These are phyloP conservation scores for Agonopterix arenella DNA, from an alignment of 2,888 invertebrate species.

Conservation along the genomic window DNA sequence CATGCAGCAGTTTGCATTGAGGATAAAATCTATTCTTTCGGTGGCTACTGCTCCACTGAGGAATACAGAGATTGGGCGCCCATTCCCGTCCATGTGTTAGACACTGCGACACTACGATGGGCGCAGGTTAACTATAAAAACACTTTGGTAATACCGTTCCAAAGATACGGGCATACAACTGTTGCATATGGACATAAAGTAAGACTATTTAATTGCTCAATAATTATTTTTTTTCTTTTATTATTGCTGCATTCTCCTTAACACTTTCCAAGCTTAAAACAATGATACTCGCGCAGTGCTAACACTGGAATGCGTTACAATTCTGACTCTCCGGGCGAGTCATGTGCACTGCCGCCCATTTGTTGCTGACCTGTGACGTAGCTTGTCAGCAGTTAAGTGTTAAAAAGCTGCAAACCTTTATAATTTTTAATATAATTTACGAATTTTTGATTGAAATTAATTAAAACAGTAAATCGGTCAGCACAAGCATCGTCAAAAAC, in stretches of 20 bases:
- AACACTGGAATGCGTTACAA: too few relatives aligned
- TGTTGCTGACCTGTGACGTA: too few relatives aligned
- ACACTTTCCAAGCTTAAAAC: too few relatives aligned
- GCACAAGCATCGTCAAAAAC: too few relatives aligned
- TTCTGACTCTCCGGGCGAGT: too few relatives aligned
- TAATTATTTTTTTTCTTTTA: neutral
- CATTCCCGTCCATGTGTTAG: slow-evolving; percentile 91
- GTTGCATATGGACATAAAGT: slow-evolving; percentile 85
- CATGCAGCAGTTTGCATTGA: slow-evolving; percentile 92
- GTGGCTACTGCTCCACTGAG: slow-evolving; percentile 93
- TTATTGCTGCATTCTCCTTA: neutral
- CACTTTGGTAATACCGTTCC: slow-evolving; percentile 81
- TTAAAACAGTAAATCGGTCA: too few relatives aligned
- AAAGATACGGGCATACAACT: slow-evolving; percentile 95
- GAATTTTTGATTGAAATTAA: too few relatives aligned
- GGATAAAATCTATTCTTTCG: slow-evolving; percentile 91
- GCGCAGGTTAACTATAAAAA: slow-evolving; percentile 67
- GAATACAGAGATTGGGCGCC: slow-evolving; percentile 85
- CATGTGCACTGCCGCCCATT: too few relatives aligned
- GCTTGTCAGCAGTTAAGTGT: too few relatives aligned
- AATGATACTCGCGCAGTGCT: too few relatives aligned
- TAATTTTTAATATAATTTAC: too few relatives aligned
- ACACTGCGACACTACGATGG: slow-evolving; percentile 83
- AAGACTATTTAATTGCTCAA: neutral
- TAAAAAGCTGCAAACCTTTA: too few relatives aligned